Evolutionary conservation across 2,113 vertebrate species (phyloP).

Genomic region (Acanthisitta chloris): DNA sequence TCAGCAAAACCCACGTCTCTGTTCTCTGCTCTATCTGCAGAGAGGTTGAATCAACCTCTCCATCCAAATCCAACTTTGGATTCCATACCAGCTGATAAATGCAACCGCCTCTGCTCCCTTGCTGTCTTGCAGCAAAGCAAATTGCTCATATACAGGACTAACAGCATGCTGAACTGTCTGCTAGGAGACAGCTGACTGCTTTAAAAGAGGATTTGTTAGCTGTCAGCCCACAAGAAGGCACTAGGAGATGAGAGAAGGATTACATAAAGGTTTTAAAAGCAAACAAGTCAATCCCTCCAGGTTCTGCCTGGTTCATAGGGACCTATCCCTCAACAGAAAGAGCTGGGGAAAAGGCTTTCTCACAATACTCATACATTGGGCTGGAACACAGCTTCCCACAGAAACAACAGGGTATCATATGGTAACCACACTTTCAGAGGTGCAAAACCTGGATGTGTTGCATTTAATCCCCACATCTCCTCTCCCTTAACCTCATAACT

Average conservation of each 20-base stretch:
- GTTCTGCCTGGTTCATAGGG: background rate
- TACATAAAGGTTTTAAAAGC: background rate
- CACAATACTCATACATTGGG: background rate
- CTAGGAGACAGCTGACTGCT: background rate
- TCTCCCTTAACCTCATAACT: background rate
- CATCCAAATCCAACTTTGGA: background rate
- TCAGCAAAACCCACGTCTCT: background rate
- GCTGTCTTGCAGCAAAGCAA: background rate
- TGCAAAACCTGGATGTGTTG: background rate
- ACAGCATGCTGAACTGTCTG: background rate
- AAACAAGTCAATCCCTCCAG: background rate
- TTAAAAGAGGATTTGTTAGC: background rate
- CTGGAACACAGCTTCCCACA: background rate
- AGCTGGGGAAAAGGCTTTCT: background rate
- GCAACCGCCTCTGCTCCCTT: background rate
- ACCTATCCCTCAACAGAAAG: background rate
- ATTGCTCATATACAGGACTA: background rate
- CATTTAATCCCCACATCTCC: background rate
- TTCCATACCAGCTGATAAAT: background rate
- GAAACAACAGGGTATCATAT: background rate
- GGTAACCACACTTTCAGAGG: background rate
- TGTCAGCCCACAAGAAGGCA: background rate
- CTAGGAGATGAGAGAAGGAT: background rate
- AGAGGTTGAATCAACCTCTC: no score
- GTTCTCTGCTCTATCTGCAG: background rate